These are phyloP conservation scores for Netelia fuscicornis DNA, from an alignment of 2,888 invertebrate genomes.

Conservation along the genomic window DNA sequence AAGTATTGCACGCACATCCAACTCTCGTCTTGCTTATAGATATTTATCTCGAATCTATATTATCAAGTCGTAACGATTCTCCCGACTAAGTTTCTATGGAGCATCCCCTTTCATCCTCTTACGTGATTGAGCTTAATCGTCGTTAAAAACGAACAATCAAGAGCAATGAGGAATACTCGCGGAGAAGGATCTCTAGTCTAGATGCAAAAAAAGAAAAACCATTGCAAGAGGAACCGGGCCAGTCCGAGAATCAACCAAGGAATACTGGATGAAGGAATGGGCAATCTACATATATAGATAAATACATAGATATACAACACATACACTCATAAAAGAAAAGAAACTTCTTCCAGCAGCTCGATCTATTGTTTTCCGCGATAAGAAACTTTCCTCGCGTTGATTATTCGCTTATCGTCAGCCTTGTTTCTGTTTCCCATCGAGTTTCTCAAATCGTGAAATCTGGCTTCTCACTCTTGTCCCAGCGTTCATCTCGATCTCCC, in stretches of 20 bases:
- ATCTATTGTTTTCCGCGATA: constrained; percentile 65
- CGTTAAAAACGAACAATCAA: constrained; percentile 68
- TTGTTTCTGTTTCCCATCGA: constrained; percentile 59
- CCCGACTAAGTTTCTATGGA: constrained; percentile 59
- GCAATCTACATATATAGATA: neutral
- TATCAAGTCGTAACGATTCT: constrained; percentile 45
- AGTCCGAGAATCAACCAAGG: constrained; percentile 39
- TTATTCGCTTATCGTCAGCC: constrained; percentile 65
- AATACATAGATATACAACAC: neutral
- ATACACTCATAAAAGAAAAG: constrained; percentile 24
- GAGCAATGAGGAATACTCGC: constrained; percentile 53
- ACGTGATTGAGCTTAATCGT: constrained; percentile 56
- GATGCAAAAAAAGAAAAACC: constrained; percentile 33
- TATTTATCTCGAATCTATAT: constrained; percentile 41
- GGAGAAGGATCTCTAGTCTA: constrained; percentile 22
- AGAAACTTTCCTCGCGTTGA: constrained; percentile 66
- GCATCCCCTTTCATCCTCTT: constrained; percentile 6
- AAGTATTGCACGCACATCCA: constrained; percentile 26
- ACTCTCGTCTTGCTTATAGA: constrained; percentile 39
- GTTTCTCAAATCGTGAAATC: constrained; percentile 54
- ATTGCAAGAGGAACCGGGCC: constrained; percentile 28
- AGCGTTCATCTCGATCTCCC: neutral
- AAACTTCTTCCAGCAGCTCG: constrained; percentile 62
- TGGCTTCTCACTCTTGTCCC: constrained; percentile 6
- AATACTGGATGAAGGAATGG: constrained; percentile 34